Conservation (phyloP, 37 sponge, comb jelly and placozoan species). For the Beroe forskalii region DNA sequence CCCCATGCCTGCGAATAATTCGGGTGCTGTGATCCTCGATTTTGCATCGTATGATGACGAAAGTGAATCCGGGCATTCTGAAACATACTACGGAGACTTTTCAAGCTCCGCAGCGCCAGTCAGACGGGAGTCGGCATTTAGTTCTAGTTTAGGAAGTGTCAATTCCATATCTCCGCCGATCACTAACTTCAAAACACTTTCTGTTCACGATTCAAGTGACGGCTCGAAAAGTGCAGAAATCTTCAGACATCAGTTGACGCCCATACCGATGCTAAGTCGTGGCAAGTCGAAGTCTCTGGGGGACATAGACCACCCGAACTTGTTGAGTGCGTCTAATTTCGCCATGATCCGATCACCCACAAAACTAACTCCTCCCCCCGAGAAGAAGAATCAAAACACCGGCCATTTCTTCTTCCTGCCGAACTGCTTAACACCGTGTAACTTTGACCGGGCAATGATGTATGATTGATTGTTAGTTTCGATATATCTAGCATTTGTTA, state of each 20-base stretch:
- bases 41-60: slow-evolving; percentile 3
- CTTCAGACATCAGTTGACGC: slow-evolving; percentile 18
- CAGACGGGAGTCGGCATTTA: neutral
- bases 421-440: slow-evolving; percentile 22
- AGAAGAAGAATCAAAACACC: neutral
- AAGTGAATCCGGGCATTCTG: neutral
- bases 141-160: neutral
- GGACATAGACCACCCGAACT: neutral
- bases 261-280: neutral
- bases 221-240: slow-evolving; percentile 47
- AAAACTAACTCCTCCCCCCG: slow-evolving; percentile 41
- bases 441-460: slow-evolving; percentile 26
- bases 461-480: slow-evolving; percentile 2
- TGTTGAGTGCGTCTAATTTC: neutral
- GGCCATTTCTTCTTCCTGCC: slow-evolving; percentile 42
- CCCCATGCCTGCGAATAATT: neutral
- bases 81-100: neutral
- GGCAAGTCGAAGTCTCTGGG: neutral
- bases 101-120: neutral
- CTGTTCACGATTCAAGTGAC: neutral
- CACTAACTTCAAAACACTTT: neutral
- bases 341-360: slow-evolving; percentile 46
- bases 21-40: neutral
- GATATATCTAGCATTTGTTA: neutral
- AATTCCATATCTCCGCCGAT: neutral